Evolutionary conservation across 2,113 vertebrate species (phyloP).

Genomic region (Scortum barcoo): DNA sequence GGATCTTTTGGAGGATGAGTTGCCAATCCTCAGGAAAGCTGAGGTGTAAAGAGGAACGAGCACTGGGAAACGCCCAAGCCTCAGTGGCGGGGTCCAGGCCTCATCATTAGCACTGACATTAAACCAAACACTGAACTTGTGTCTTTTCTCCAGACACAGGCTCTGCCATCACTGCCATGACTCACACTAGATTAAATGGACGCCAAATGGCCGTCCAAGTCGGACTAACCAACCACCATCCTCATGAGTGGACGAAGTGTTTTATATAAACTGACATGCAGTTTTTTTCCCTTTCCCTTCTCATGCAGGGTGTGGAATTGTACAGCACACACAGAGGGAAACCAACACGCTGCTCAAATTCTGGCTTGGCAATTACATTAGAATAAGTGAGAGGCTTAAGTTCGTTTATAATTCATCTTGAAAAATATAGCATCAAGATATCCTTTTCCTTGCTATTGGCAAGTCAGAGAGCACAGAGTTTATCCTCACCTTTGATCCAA

Average conservation of each 20-base stretch:
- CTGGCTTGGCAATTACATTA: slow-evolving; percentile 43
- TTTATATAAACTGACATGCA: slow-evolving; percentile 63
- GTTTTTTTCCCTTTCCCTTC: slow-evolving; percentile 55
- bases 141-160: slow-evolving; percentile 41
- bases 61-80: slow-evolving; percentile 66
- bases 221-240: slow-evolving; percentile 35
- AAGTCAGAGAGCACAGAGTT: slow-evolving; percentile 25
- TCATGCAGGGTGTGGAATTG: slow-evolving; percentile 60
- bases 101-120: slow-evolving; percentile 74
- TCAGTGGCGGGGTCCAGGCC: slow-evolving; percentile 64
- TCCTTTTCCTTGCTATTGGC: slow-evolving; percentile 43
- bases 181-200: slow-evolving; percentile 68
- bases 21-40: slow-evolving; percentile 67
- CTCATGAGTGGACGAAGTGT: slow-evolving; percentile 47
- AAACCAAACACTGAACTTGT: slow-evolving; percentile 62
- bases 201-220: slow-evolving; percentile 41
- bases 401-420: slow-evolving; percentile 44
- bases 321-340: slow-evolving; percentile 43
- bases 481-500: slow-evolving; percentile 58
- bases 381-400: slow-evolving; percentile 50
- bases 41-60: slow-evolving; percentile 78
- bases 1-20: slow-evolving; percentile 9
- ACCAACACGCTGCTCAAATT: slow-evolving; percentile 46
- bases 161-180: slow-evolving; percentile 65
- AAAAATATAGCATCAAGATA: slow-evolving; percentile 52